Evolutionary conservation across 2,797 vertebrate species (phyloP), one percentile per base, ranked within the genome.

Genomic region (Salmo trutta): DNA sequence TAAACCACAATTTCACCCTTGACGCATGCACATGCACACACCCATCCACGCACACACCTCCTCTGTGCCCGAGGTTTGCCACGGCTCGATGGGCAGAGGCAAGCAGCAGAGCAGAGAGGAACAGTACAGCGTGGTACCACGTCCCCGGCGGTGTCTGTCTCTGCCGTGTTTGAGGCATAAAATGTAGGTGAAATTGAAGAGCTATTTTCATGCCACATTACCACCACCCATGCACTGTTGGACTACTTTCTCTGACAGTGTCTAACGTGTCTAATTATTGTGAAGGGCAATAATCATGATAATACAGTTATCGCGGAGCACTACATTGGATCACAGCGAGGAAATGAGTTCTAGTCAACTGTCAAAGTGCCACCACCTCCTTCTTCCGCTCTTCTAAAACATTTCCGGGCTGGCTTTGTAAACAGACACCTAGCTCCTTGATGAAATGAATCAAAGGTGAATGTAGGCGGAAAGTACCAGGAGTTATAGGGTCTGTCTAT

Each of bases 131-230:
- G 56, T 59, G n/a, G 59, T 62, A 56, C 7, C 21, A n/a, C 1
- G 59, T 59, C 54, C 7, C 31, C 31, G 16, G 67, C 27, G 31
- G 29, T 77, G 68, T 0, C 16, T 29, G 66, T 65, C 54, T 19
- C 41, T 73, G 73, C 27, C 1, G 17, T 66, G 27, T 82, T 79
- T 68, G 65, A 73, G 33, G 64, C 52, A 27, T 21, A 24, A 21
- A 51, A 47, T 47, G 19, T 2, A 78, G 81, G 87, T 86, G 88
- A 92, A 90, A 93, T 82, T 90, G 87, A 88, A 84, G 88, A 92
- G 85, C 88, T 87, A 90, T 92, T 92, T 91, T 91, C 90, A 91
- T 90, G 91, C 83, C 86, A 90, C 91, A 92, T 92, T 93, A 14
- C 31, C 56, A 15, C 6, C 29, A 82, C 86, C 62, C 66, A 82